These are phyloP conservation scores for Bettongia penicillata DNA, from an alignment of 2,113 vertebrate genomes.

Conservation along the genomic window DNA sequence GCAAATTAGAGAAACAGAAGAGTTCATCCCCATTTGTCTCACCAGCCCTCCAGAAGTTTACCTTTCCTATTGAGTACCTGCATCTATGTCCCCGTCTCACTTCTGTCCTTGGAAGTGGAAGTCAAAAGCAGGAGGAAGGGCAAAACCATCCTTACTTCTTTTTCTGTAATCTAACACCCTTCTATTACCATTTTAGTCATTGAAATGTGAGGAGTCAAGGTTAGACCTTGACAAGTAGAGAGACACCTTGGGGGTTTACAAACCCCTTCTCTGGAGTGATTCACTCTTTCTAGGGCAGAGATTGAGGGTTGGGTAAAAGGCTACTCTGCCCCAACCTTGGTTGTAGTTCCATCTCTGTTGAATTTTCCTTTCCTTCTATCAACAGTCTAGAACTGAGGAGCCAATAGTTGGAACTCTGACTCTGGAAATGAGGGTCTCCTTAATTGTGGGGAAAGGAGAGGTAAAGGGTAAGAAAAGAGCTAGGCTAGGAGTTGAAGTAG, in stretches of 20 bases:
- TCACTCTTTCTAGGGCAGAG: neutral
- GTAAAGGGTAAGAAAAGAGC: neutral
- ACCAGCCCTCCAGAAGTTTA: neutral
- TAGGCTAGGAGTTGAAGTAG: neutral
- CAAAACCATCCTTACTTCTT: neutral
- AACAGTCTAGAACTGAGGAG: neutral
- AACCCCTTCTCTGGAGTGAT: neutral
- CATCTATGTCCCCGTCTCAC: neutral
- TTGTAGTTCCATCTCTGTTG: neutral
- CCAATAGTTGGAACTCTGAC: neutral
- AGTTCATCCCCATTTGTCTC: neutral
- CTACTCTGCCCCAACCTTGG: neutral
- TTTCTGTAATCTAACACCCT: neutral
- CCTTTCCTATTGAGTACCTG: neutral
- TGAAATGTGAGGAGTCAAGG: constrained; percentile 12
- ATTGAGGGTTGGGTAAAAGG: neutral
- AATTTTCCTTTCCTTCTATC: neutral
- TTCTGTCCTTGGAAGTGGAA: neutral
- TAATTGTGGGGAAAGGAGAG: neutral
- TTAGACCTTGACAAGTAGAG: neutral
- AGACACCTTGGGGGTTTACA: neutral
- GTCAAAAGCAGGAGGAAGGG: neutral
- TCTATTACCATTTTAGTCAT: constrained; percentile 4
- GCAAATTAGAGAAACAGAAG: constrained; percentile 25
- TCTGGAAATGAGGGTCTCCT: constrained; percentile 15